Base-by-base conservation (phyloP, 2,888 invertebrate genomes). In the Leucania comma region DNA sequence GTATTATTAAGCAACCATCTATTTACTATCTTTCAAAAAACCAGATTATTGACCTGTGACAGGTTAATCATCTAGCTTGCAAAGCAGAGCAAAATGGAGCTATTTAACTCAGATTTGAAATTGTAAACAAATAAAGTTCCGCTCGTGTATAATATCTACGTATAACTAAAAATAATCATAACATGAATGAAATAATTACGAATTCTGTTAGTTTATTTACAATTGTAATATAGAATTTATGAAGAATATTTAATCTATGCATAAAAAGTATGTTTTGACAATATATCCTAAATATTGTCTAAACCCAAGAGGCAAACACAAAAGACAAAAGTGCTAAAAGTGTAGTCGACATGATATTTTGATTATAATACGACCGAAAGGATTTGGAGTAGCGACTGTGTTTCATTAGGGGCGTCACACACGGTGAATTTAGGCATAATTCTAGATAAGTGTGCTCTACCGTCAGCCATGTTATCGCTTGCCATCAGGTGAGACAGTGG, bases 111-210 rank as follows among this genome's bases (percentile, higher is more conserved):
- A 20, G 26, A 64, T 53, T 80, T 0, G 32, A 56, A 80, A 68
- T 53, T 62, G 68, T 79, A 79, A 79, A 81, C 81, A 79, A 57
- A 38, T 60, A 22, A 38, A 46, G 51, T 53, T 56, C 42, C 29
- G 38, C 77, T 65, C 81, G 81, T 80, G 80, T 74, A 78, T 66
- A 53, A 24, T 51, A 42, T 22, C 20, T 38, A 26, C 24, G 8
- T 32, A 42, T 24, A 66, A 22, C 14, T 32, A 46, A 1, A 0
- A 50, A 42, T 35, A 51, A n/a, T 35, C n/a, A 32, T 26, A 29
- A 20, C 9, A 26, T 46, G 1, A 42, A 0, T 42, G 42, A 42
- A 42, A 20, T 48, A 48, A n/a, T 48, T 48, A n/a, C n/a, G 46
- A 48, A 48, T 73, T 72, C 10, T 42, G 71, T 66, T 42, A 12